These are phyloP conservation scores for Sardina pilchardus DNA, from an alignment of 2,113 vertebrate species.

Conservation along the genomic window DNA sequence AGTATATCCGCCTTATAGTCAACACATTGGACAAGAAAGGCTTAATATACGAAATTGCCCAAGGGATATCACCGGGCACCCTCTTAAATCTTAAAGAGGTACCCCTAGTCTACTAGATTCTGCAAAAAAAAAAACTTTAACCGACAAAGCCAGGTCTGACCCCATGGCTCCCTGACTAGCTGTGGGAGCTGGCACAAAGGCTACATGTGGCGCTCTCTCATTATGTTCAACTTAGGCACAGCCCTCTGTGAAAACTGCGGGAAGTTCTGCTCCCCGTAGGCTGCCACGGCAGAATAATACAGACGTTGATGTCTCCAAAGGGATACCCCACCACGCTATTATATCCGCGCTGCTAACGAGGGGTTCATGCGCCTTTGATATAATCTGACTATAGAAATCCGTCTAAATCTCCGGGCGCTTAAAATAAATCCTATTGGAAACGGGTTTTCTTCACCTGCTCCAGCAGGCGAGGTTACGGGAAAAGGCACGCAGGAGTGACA, in stretches of 20 bases:
- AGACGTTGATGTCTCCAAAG: constrained; percentile 69
- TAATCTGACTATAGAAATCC: constrained; percentile 93
- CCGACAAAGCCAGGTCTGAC: no score
- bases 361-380: constrained; percentile 95
- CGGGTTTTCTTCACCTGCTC: constrained; percentile 76
- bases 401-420: constrained; percentile 88
- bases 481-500: constrained; percentile 72
- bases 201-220: constrained; percentile 90
- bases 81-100: no score
- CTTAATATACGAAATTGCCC: no score
- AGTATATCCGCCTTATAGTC: no score
- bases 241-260: constrained; percentile 81
- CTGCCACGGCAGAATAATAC: constrained; percentile 87
- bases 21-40: no score
- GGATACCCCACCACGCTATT: constrained; percentile 86
- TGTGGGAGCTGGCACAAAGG: constrained; percentile 74
- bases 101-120: no score
- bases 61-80: no score
- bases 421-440: constrained; percentile 95
- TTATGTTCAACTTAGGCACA: constrained; percentile 90
- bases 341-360: constrained; percentile 89
- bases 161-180: no score
- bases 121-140: no score
- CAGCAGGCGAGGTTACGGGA: constrained; percentile 76
- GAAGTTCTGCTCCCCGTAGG: constrained; percentile 81